Conservation (phyloP, 2,113 vertebrate species). For the Rhagologus leucostigma region DNA sequence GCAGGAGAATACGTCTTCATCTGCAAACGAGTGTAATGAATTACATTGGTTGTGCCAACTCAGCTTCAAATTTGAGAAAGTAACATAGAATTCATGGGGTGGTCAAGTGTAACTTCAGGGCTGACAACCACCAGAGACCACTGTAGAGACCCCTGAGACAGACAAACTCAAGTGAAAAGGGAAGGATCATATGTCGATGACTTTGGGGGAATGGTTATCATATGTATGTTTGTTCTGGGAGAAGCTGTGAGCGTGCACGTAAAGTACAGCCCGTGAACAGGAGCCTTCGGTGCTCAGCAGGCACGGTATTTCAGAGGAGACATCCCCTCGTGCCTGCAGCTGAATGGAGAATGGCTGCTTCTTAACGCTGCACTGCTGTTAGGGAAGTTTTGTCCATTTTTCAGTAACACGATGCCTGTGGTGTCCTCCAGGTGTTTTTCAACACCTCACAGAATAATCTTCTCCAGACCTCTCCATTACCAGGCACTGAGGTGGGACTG, state of each 20-base stretch:
- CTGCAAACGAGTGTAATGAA: not conserved
- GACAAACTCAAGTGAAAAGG: not conserved
- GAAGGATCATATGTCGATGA: not conserved
- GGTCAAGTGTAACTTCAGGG: not conserved
- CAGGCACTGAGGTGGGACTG: not conserved
- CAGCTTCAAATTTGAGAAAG: not conserved
- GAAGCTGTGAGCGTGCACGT: not conserved
- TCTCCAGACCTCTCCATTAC: too few relatives aligned
- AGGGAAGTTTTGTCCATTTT: not conserved
- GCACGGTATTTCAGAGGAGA: too few relatives aligned
- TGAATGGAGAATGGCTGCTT: not conserved
- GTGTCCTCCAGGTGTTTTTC: not conserved
- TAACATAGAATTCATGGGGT: rapidly evolving
- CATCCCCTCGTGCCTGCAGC: not conserved
- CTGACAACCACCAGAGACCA: not conserved
- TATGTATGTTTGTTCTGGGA: too few relatives aligned
- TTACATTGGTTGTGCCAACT: not conserved
- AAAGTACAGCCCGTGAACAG: rapidly evolving
- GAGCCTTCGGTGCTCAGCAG: not conserved
- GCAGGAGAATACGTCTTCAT: not conserved
- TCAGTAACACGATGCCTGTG: not conserved
- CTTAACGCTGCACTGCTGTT: not conserved
- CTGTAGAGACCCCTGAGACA: not conserved
- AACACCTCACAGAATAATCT: not conserved
- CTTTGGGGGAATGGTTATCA: not conserved